Evolutionary conservation across 30 jellyfish, hydroid and myxozoan genomes (phyloP), one percentile per base, ranked within the genome.

Genomic region (Chrysaora quinquecirrha): DNA sequence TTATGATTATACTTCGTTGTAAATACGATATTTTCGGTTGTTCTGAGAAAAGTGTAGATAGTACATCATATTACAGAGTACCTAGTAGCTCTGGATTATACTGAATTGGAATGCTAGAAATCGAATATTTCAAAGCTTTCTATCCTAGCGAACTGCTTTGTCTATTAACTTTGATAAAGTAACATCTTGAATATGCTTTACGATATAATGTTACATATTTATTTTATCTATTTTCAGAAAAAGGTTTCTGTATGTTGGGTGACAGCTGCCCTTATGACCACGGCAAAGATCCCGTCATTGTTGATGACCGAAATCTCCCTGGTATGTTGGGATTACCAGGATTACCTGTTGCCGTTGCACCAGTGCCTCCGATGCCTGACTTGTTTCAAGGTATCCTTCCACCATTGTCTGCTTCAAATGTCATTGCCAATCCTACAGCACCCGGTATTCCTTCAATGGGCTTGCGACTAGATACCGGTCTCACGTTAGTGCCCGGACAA

Each of bases 171-270:
- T n/a, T n/a, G n/a, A n/a, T n/a, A n/a, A n/a, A n/a, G n/a, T n/a
- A n/a, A n/a, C n/a, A n/a, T n/a, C n/a, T n/a, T n/a, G n/a, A n/a
- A n/a, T n/a, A n/a, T n/a, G n/a, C n/a, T n/a, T n/a, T n/a, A n/a
- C n/a, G n/a, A n/a, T n/a, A n/a, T n/a, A n/a, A n/a, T n/a, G n/a
- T n/a, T n/a, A n/a, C n/a, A n/a, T n/a, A n/a, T n/a, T n/a, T n/a
- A n/a, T n/a, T n/a, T n/a, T n/a, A n/a, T n/a, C 24, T 30, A 46
- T 60, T 50, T 64, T 33, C 65, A 93, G 98, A 93, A 75, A 93
- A 93, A 68, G 98, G 98, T 3, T 76, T 77, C 73, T 93, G 98
- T 71, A 80, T 93, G 82, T 91, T 93, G 83, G 98, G 98, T 30
- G 96, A 93, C 35, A 81, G 90, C 68, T 93, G 98, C 52, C 97